Percentiles rank a stretch among this genome's conserved stretches.
phyloP scores from a whole-genome alignment of 2,888 invertebrate genomes.

The Alviniconcha strummeri region DNA sequence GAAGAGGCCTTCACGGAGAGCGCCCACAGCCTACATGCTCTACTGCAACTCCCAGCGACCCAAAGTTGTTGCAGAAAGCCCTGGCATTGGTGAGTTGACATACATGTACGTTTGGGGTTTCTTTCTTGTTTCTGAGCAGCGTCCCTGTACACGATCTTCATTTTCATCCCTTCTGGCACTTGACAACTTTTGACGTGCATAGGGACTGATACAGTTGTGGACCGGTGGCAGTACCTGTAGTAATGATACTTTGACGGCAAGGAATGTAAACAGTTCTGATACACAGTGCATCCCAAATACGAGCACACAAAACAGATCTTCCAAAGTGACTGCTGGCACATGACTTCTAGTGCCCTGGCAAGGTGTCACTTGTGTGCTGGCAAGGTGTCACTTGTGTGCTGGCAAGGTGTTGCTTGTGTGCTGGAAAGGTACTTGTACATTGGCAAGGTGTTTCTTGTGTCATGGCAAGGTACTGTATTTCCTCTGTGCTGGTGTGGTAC shows the following conservation, averaged over 20 bases:
- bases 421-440: too few species aligned
- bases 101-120: not conserved
- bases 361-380: too few species aligned
- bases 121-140: not conserved
- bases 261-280: too few species aligned
- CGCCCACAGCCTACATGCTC: conserved; percentile 88
- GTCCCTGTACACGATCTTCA: not conserved
- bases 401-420: too few species aligned
- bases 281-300: too few species aligned
- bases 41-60: conserved; percentile 91
- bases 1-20: conserved; percentile 47
- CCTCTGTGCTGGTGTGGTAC: too few species aligned
- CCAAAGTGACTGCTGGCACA: too few species aligned
- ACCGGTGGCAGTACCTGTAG: not conserved
- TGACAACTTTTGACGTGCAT: not conserved
- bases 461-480: too few species aligned
- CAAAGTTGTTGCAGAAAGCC: conserved; percentile 82
- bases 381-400: too few species aligned
- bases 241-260: not conserved
- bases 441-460: too few species aligned
- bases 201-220: not conserved
- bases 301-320: too few species aligned
- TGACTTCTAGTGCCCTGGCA: too few species aligned
- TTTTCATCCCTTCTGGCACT: not conserved
- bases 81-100: conserved; percentile 80